phyloP scores from a whole-genome alignment of 1,140 invertebrate genomes.

The Acromyrmex echinatior region DNA sequence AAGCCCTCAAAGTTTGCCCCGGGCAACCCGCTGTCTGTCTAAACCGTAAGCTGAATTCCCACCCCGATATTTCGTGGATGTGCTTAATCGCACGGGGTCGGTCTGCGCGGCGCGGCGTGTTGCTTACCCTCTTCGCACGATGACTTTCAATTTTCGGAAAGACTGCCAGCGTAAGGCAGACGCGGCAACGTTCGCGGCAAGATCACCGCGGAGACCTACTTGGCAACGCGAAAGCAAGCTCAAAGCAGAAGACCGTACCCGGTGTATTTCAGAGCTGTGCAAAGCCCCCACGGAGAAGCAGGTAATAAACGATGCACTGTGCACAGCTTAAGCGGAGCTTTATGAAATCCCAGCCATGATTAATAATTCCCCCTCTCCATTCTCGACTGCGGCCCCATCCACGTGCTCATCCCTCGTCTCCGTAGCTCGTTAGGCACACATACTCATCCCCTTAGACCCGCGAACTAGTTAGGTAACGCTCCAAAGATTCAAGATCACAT shows the following conservation, averaged over 20 bases:
- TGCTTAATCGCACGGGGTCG: slow-evolving; percentile 20
- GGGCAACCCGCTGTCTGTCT: slow-evolving; percentile 29
- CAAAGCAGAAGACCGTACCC: slow-evolving; percentile 61
- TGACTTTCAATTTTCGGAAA: slow-evolving; percentile 74
- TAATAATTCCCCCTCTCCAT: slow-evolving; percentile 82
- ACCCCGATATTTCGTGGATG: slow-evolving; percentile 28
- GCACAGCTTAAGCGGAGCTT: slow-evolving; percentile 83
- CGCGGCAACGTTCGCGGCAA: slow-evolving; percentile 22
- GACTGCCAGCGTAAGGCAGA: background rate
- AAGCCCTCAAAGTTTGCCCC: slow-evolving; percentile 50
- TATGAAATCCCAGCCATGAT: slow-evolving; percentile 85
- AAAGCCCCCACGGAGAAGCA: slow-evolving; percentile 73
- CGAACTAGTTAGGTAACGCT: slow-evolving; percentile 65
- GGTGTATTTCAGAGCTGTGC: slow-evolving; percentile 78
- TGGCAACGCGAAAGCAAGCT: slow-evolving; percentile 71
- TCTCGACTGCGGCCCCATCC: slow-evolving; percentile 35
- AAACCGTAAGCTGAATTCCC: slow-evolving; percentile 12
- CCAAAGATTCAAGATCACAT: slow-evolving; percentile 58
- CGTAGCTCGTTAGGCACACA: slow-evolving; percentile 78
- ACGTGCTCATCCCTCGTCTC: slow-evolving; percentile 44
- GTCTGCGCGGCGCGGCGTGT: background rate
- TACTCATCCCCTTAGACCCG: slow-evolving; percentile 69
- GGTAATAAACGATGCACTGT: slow-evolving; percentile 83
- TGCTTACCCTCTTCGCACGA: slow-evolving; percentile 25
- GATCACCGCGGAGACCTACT: slow-evolving; percentile 57